Evolutionary conservation across 2,797 vertebrate species (phyloP), one percentile per base, ranked within the genome.

Genomic region (Mormyrops attenuatus): DNA sequence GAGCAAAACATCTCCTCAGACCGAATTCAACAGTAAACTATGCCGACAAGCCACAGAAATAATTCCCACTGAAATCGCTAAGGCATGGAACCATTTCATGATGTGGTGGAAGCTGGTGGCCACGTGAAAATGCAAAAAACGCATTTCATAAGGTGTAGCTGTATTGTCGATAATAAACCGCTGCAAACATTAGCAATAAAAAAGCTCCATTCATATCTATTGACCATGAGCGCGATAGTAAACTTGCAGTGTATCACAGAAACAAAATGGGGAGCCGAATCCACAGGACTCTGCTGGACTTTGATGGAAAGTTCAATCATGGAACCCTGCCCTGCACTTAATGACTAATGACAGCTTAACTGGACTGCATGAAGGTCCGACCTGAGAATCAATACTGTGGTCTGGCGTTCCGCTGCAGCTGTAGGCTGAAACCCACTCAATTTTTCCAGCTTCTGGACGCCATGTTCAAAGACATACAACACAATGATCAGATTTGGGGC

Each of bases 331-430:
- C 26, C 22, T 11, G 26, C 30, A 49, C 30, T 26, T 77, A 87
- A 89, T 55, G 66, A 80, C 63, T 55, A 55, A 52, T 80, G 85
- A 87, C 89, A 57, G 85, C 85, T 87, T 11, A 13, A 47, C 50
- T 77, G 34, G 85, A 57, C 9, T 47, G 60, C 41, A 11, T 87
- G 20, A 55, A n/a, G 30, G 53, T 87, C 44, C 49, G 0, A 50
- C 34, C 50, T 55, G 30, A 52, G 30, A 20, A 87, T 87, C 85
- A 87, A 89, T 87, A 49, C n/a, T 69, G 82, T 3, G 7, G 49
- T 82, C 55, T 3, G 22, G 49, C 26, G 1, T 22, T 38, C 47
- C 7, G 5, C 30, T 15, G 44, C 38, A 38, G 47, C 49, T 34
- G 30, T 82, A 38, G 44, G 41, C 84, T 86, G 30, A 60, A 73